Conservation (phyloP, 2,797 vertebrate species). For the Picus viridis region DNA sequence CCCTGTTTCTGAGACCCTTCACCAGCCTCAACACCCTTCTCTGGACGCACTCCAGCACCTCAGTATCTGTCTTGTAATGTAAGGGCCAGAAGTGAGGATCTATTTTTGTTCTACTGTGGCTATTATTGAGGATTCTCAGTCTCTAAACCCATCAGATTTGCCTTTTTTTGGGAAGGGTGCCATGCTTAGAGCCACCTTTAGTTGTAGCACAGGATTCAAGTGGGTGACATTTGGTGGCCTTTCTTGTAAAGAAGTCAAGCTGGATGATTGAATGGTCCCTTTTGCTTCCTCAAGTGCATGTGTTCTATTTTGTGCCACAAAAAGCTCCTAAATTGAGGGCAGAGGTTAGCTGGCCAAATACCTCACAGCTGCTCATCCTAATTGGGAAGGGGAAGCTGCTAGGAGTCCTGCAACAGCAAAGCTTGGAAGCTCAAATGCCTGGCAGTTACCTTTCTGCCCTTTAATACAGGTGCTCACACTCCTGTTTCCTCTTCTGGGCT, state of each 20-base stretch:
- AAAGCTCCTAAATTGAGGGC: constrained; percentile 8
- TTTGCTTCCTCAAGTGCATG: neutral
- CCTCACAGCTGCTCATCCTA: constrained; percentile 8
- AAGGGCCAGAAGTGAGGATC: neutral
- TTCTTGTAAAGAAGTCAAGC: neutral
- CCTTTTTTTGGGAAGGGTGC: neutral
- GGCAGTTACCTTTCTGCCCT: neutral
- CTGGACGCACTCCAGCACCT: neutral
- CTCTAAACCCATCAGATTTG: neutral
- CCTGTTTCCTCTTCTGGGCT: neutral
- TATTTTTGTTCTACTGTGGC: neutral
- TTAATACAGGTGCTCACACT: neutral
- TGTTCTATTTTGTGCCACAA: neutral
- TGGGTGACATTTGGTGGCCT: neutral
- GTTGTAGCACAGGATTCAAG: neutral
- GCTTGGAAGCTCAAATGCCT: neutral
- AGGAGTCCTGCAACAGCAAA: neutral
- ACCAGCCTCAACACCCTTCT: neutral
- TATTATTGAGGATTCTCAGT: neutral
- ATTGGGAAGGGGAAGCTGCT: neutral
- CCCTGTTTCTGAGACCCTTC: neutral
- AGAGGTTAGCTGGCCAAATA: constrained; percentile 14
- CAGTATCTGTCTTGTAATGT: neutral
- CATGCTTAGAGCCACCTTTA: neutral
- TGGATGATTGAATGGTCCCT: neutral